Evolutionary conservation across 1,140 invertebrate genomes (phyloP), one percentile per base, ranked within the genome.

Genomic region (Aphaenogaster ashmeadi): DNA sequence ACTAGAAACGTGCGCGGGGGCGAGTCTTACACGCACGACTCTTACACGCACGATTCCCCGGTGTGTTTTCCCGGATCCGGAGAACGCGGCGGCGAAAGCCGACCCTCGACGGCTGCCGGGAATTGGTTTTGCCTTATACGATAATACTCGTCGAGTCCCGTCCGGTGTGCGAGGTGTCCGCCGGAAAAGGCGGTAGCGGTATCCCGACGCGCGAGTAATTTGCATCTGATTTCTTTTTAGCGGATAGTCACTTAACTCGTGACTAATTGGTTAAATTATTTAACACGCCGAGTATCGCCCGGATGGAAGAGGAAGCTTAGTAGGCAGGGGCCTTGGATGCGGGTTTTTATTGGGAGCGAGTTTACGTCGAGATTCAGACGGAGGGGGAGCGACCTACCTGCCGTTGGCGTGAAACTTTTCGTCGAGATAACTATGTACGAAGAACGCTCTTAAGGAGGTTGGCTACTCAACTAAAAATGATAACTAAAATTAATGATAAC

Each of bases 211-310:
- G 69, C 80, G 69, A 84, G 80, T 62, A 84, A 84, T 84, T 84
- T 84, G 69, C 80, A 84, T 74, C 27, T 60, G 27, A 58, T 27
- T 84, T 84, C 69, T 60, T 84, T 75, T 74, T 60, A 36, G 54
- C 33, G 69, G 18, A 62, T 69, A 69, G 41, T 69, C 27, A 47
- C 69, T 84, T 84, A 84, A 84, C 52, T 84, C 69, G 54, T 36
- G 69, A 60, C 69, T 75, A 74, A 74, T 83, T 83, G 80, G 52
- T 21, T 56, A 60, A 74, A 74, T 83, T 83, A 83, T 83, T 74
- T 83, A 83, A 83, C 67, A 74, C 52, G 36, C 47, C 69, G 38
- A 58, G 69, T 27, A 75, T 36, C 80, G 38, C 6, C 33, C 2
- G 66, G 15, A 33, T 36, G n/a, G 41, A 38, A 21, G 54, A 62